Evolutionary conservation across 92 coral and sea anemone species (phyloP).

Genomic region (Epizoanthus scotinus): DNA sequence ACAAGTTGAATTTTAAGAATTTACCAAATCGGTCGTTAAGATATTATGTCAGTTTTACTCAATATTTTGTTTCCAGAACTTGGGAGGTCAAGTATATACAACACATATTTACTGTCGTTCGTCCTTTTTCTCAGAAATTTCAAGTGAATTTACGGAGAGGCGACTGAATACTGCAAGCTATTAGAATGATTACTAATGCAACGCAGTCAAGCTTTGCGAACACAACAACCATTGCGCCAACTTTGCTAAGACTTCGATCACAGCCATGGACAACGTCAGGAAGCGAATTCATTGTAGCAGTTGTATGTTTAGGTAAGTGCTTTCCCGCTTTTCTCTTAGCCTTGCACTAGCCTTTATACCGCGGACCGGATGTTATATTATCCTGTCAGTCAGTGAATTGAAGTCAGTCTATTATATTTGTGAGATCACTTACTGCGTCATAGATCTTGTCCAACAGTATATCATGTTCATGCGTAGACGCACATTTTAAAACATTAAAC

Average conservation of each 20-base stretch:
- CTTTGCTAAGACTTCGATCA: slow-evolving; percentile 22
- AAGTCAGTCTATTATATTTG: neutral
- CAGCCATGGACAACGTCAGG: slow-evolving; percentile 45
- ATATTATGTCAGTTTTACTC: slow-evolving; percentile 10
- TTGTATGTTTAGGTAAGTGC: slow-evolving; percentile 30
- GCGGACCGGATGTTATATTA: neutral
- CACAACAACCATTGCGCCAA: neutral
- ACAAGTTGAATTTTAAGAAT: slow-evolving; percentile 35
- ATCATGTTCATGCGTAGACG: too few species aligned
- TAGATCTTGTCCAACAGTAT: too few species aligned
- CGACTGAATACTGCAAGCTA: too few species aligned
- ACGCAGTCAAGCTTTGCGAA: neutral
- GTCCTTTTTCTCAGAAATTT: slow-evolving; percentile 1
- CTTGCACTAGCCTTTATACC: neutral
- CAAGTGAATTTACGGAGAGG: neutral
- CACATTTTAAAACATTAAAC: too few species aligned
- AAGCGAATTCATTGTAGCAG: slow-evolving; percentile 19
- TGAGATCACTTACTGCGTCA: too few species aligned
- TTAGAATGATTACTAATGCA: neutral
- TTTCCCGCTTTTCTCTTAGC: too few species aligned
- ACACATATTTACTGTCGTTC: neutral
- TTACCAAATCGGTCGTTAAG: slow-evolving; percentile 19
- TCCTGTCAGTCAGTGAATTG: neutral
- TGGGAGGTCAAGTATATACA: neutral
- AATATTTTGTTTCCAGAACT: slow-evolving; percentile 17